Conservation (phyloP, 2,113 vertebrate species). For the Vimba vimba region DNA sequence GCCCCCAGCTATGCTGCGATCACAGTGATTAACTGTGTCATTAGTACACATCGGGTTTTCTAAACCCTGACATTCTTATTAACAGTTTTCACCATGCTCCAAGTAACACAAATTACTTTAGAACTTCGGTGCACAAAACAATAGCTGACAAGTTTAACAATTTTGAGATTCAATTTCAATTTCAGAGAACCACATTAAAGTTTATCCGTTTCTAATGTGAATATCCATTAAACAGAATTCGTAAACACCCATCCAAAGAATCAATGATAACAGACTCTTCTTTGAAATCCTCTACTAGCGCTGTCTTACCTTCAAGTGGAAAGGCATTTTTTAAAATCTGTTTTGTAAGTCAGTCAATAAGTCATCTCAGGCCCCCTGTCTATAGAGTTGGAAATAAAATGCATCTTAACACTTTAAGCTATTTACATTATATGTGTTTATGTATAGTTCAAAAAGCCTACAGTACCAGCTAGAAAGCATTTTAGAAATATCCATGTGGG, state of each 20-base stretch:
- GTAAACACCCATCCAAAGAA: neutral
- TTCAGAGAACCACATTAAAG: neutral
- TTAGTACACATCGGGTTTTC: neutral
- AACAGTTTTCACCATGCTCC: neutral
- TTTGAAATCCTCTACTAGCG: neutral
- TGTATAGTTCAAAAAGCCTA: neutral
- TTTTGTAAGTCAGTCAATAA: neutral
- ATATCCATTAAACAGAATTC: neutral
- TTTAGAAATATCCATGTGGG: neutral
- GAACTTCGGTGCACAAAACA: neutral
- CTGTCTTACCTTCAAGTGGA: neutral
- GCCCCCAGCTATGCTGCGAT: neutral
- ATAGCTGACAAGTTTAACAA: neutral
- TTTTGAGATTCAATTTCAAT: neutral
- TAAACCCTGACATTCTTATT: slow-evolving; percentile 2
- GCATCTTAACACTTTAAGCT: neutral
- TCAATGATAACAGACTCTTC: neutral
- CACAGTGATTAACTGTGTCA: slow-evolving; percentile 4
- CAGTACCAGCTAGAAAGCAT: neutral
- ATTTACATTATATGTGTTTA: neutral
- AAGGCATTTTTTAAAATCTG: neutral
- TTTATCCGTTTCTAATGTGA: neutral
- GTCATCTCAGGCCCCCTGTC: neutral
- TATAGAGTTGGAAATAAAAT: neutral
- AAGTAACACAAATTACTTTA: neutral